These are phyloP conservation scores for Cosmia pyralina DNA, from an alignment of 2,888 invertebrate species.

Conservation along the genomic window DNA sequence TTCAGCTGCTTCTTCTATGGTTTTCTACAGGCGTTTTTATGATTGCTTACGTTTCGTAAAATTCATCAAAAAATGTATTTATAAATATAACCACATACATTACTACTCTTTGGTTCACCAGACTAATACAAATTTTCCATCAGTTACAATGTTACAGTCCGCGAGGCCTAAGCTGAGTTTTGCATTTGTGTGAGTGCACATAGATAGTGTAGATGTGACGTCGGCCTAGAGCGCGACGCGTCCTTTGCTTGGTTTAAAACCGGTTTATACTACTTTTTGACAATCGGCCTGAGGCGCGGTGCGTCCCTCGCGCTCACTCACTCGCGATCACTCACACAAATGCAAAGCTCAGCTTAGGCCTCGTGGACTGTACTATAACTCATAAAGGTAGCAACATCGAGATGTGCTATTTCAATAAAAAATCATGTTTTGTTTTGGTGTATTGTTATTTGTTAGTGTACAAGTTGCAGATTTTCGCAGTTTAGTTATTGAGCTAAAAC, in stretches of 20 bases:
- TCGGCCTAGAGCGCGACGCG: too few species aligned
- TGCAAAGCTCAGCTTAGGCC: too few species aligned
- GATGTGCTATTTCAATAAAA: neutral
- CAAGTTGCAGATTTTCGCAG: neutral
- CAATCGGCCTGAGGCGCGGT: too few species aligned
- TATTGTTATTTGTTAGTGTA: neutral
- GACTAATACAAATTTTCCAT: neutral
- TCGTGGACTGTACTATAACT: too few species aligned
- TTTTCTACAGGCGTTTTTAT: neutral
- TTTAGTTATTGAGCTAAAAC: conserved; percentile 5
- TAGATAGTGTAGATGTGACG: too few species aligned
- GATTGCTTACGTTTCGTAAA: neutral
- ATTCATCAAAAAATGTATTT: conserved; percentile 3
- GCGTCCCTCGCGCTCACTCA: too few species aligned
- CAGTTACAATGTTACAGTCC: neutral
- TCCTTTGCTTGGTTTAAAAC: too few species aligned
- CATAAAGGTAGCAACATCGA: neutral
- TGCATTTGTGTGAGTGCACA: too few species aligned
- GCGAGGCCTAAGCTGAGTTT: too few species aligned
- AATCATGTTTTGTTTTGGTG: neutral
- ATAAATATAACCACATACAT: neutral
- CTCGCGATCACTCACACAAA: too few species aligned
- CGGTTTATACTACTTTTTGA: too few species aligned
- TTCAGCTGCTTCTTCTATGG: neutral
- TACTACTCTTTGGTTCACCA: neutral